Percentiles rank a stretch among this genome's conserved stretches.
phyloP scores from a whole-genome alignment of 2,797 vertebrate species.

The Hemitrygon akajei region DNA sequence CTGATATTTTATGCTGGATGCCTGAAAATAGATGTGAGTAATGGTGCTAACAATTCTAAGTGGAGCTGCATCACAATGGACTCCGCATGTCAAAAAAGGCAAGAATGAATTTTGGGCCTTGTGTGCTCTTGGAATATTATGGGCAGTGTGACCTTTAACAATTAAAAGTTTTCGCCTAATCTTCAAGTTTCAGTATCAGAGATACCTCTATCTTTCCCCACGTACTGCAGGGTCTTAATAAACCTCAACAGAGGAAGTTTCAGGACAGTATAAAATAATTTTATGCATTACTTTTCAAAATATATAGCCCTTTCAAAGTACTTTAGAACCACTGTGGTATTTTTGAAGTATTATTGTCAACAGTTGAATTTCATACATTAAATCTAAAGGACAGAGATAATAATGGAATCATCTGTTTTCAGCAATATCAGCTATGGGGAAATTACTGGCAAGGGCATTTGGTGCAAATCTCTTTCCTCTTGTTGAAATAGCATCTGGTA shows the following conservation, averaged over 20 bases:
- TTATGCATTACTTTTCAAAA: too few species aligned
- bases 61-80: background rate
- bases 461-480: too few species aligned
- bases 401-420: too few species aligned
- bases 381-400: too few species aligned
- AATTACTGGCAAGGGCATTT: too few species aligned
- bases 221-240: background rate
- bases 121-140: background rate
- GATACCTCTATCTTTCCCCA: background rate
- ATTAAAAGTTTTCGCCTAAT: background rate
- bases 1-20: background rate
- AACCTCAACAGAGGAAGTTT: background rate
- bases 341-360: too few species aligned
- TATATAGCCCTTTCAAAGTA: too few species aligned
- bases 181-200: background rate
- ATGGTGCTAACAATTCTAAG: background rate
- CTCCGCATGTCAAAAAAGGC: background rate
- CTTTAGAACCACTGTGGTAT: too few species aligned
- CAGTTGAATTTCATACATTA: too few species aligned
- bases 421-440: too few species aligned
- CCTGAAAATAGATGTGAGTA: background rate
- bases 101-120: background rate
- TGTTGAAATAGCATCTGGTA: too few species aligned
- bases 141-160: background rate
- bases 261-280: background rate